These are phyloP conservation scores for Drosophila macrospina DNA, from an alignment of 2,888 invertebrate species.

Conservation along the genomic window DNA sequence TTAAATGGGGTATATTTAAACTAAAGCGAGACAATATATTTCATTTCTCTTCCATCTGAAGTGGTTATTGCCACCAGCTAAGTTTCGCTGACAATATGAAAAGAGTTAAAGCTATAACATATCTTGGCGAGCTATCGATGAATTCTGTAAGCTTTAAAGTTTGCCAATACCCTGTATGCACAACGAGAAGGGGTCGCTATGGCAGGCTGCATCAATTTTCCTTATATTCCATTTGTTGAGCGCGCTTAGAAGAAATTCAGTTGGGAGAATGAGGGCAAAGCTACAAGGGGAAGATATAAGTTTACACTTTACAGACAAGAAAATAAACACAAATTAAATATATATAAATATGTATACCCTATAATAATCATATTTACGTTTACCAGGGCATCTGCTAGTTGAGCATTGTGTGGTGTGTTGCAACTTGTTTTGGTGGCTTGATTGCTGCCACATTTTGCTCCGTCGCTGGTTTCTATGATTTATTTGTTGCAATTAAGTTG, in stretches of 20 bases:
- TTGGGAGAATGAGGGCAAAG: too few species aligned
- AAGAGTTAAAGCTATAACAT: neutral
- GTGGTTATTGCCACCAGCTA: neutral
- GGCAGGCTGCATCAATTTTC: neutral
- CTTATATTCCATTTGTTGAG: neutral
- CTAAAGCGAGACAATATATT: neutral
- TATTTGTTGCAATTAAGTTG: slow-evolving; percentile 62
- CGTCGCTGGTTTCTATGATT: slow-evolving; percentile 55
- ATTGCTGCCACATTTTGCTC: slow-evolving; percentile 17
- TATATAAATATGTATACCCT: too few species aligned
- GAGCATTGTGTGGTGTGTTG: neutral
- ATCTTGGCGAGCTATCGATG: neutral
- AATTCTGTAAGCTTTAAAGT: slow-evolving; percentile 3
- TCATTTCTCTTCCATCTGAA: neutral
- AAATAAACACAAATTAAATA: too few species aligned
- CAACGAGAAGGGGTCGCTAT: neutral
- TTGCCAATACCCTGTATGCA: slow-evolving; percentile 1
- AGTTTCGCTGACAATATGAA: neutral
- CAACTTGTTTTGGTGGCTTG: neutral
- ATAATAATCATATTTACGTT: neutral
- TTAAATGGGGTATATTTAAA: slow-evolving; percentile 1
- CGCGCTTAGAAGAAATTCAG: too few species aligned
- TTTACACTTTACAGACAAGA: too few species aligned
- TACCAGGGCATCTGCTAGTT: slow-evolving; percentile 2
- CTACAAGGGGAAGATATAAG: too few species aligned